phyloP scores from a whole-genome alignment of 2,888 invertebrate species.

The Hypomecis atomaria region DNA sequence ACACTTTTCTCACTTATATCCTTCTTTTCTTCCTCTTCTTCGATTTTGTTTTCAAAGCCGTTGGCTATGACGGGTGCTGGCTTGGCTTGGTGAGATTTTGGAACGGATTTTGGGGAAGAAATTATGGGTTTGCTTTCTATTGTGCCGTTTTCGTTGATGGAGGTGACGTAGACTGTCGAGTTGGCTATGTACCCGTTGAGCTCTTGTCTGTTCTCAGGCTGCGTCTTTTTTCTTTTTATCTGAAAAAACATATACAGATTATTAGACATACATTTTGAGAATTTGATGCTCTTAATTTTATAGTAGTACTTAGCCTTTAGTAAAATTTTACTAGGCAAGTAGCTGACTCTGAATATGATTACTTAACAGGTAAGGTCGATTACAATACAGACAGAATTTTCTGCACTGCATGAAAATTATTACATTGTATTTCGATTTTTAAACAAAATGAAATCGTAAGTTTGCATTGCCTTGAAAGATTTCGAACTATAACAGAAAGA shows the following conservation, averaged over 20 bases:
- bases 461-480: too few species aligned
- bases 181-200: conserved; percentile 93
- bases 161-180: conserved; percentile 93
- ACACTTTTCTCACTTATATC: conserved; percentile 77
- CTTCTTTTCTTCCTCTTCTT: conserved; percentile 65
- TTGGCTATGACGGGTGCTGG: conserved; percentile 77
- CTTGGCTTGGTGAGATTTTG: conserved; percentile 77
- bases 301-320: too few species aligned
- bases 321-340: too few species aligned
- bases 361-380: too few species aligned
- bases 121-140: conserved; percentile 78
- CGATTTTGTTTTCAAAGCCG: conserved; percentile 65
- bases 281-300: too few species aligned
- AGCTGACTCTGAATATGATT: too few species aligned
- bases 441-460: too few species aligned
- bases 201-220: conserved; percentile 83
- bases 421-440: too few species aligned
- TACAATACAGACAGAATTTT: too few species aligned
- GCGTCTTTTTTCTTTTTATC: conserved; percentile 86
- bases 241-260: conserved; percentile 71
- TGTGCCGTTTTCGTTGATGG: conserved; percentile 85
- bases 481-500: too few species aligned
- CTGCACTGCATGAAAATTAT: too few species aligned
- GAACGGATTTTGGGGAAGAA: conserved; percentile 77
- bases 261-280: not conserved